Conservation (phyloP, 2,113 vertebrate genomes). For the Burhinus bistriatus region DNA sequence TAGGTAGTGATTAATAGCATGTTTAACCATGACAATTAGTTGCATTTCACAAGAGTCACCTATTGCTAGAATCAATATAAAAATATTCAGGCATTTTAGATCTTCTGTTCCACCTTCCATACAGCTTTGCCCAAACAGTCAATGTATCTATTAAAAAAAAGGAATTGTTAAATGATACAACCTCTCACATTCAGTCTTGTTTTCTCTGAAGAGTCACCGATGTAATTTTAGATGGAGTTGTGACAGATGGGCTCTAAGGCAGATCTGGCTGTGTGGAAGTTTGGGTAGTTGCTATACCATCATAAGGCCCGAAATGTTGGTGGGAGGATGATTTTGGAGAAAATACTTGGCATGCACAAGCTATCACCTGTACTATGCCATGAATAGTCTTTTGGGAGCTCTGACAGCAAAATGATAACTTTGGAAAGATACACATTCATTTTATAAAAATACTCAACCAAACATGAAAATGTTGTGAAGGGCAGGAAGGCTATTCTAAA, state of each 20-base stretch:
- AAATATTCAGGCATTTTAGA: not conserved
- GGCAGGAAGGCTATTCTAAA: not conserved
- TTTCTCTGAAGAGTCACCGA: not conserved
- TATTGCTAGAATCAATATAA: not conserved
- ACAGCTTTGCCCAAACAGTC: not conserved
- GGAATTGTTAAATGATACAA: not conserved
- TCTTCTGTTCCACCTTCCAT: not conserved
- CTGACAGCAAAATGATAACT: conserved; percentile 3
- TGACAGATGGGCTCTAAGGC: conserved; percentile 40
- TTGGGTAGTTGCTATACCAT: conserved; percentile 39
- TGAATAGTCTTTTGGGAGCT: conserved; percentile 7
- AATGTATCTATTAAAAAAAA: not conserved
- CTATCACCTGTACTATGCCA: conserved; percentile 28
- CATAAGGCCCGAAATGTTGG: not conserved
- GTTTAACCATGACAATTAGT: not conserved
- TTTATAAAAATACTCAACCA: not conserved
- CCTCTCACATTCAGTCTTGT: not conserved
- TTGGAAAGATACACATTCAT: not conserved
- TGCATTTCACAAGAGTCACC: not conserved
- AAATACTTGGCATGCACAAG: not conserved
- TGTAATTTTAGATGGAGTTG: not conserved
- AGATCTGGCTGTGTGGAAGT: not conserved
- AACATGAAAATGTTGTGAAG: not conserved
- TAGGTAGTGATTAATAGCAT: not conserved
- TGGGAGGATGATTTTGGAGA: conserved; percentile 33